Evolutionary conservation across 1,140 invertebrate genomes (phyloP), one percentile per base, ranked within the genome.

Genomic region (Lucilia sericata): DNA sequence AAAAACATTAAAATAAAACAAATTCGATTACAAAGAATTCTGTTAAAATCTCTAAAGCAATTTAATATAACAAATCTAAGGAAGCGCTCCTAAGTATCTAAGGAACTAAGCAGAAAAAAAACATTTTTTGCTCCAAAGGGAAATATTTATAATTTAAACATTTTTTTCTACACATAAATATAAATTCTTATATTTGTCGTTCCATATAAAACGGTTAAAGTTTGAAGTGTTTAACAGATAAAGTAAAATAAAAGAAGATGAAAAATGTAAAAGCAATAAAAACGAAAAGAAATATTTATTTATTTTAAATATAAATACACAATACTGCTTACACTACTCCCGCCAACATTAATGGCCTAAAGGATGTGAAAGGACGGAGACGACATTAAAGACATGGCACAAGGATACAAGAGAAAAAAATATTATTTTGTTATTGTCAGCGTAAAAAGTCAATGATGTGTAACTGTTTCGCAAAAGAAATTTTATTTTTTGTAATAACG

Each of bases 371-470:
- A 60, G 25, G 25, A 60, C 0, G 13, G 13, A 14, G 51, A n/a
- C 51, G 13, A 12, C 51, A 60, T n/a, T 60, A 60, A 60, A n/a
- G 55, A 14, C 14, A 17, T n/a, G 14, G 7, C 14, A n/a, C 55
- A 60, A n/a, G 12, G 55, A 60, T 17, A n/a, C 13, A n/a, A 60
- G 14, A 3, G 55, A 60, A 60, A 60, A 17, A 60, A 60, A n/a
- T 60, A n/a, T 60, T 17, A n/a, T 60, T 60, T 60, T 60, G 5
- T 78, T 78, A 42, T 42, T 78, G 36, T 78, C 75, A 78, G 75
- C 75, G 36, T 78, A 36, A 42, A 78, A 78, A 78, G 34, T 78
- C 75, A 78, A n/a, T 78, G 34, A 78, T 47, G 75, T 78, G 75
- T 78, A 47, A 78, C 75, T 78, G 42, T 78, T 78, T 78, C 75